phyloP scores from a whole-genome alignment of 2,888 invertebrate species.

The Xestia rhomboidea region DNA sequence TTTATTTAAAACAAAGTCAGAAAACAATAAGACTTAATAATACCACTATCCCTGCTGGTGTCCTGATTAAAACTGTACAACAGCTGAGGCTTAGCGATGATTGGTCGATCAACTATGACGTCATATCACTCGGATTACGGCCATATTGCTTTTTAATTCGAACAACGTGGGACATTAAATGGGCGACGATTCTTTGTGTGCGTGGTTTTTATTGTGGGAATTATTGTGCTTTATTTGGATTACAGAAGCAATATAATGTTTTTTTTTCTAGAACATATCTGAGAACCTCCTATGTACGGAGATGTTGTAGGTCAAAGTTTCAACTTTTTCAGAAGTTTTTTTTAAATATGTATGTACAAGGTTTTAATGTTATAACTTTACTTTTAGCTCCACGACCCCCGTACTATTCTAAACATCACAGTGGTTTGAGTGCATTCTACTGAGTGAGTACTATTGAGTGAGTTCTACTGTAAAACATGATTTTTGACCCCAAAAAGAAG shows the following conservation, averaged over 20 bases:
- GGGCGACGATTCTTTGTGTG: neutral
- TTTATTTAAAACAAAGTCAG: neutral
- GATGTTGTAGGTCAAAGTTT: too few relatives aligned
- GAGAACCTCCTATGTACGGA: too few relatives aligned
- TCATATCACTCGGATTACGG: slow-evolving; percentile 57
- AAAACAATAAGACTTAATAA: slow-evolving; percentile 33
- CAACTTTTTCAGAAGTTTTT: too few relatives aligned
- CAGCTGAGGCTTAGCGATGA: slow-evolving; percentile 62
- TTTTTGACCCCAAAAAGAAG: too few relatives aligned
- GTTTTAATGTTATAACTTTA: too few relatives aligned
- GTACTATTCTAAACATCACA: too few relatives aligned
- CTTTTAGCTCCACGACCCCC: too few relatives aligned
- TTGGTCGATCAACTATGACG: slow-evolving; percentile 62
- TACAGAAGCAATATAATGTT: neutral
- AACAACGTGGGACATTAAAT: slow-evolving; percentile 27
- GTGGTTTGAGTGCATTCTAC: too few relatives aligned
- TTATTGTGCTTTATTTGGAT: neutral
- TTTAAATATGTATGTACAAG: too few relatives aligned
- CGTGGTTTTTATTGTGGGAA: neutral
- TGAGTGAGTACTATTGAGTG: too few relatives aligned
- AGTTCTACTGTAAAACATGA: too few relatives aligned
- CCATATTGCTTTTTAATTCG: slow-evolving; percentile 64
- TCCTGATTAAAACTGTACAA: slow-evolving; percentile 59
- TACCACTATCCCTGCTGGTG: slow-evolving; percentile 22
- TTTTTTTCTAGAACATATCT: too few relatives aligned